Evolutionary conservation across 1,140 invertebrate genomes (phyloP).

Genomic region (Andrena cerasifolii): DNA sequence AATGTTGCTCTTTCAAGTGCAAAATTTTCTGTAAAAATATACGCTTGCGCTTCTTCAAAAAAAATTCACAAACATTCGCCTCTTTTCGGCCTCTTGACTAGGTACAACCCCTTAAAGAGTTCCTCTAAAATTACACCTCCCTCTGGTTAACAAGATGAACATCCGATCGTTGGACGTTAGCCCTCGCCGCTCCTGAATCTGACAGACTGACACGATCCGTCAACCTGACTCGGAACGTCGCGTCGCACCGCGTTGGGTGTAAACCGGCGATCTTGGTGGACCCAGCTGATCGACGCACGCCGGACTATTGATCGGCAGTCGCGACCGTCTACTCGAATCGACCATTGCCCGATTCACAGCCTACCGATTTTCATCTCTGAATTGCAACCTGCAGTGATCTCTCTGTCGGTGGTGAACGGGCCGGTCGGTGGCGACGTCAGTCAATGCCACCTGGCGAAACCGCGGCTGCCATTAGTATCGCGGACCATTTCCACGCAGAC

Average conservation of each 20-base stretch:
- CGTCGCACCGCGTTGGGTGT: too few species aligned
- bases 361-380: conserved; percentile 10
- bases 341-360: neutral
- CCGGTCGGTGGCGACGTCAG: neutral
- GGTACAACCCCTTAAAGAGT: too few species aligned
- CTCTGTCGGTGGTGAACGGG: neutral
- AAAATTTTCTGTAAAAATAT: too few species aligned
- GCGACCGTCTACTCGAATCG: conserved; percentile 3
- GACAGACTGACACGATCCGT: neutral
- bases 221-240: conserved; percentile 13
- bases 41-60: too few species aligned
- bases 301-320: neutral
- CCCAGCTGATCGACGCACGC: neutral
- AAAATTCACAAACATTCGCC: too few species aligned
- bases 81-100: too few species aligned
- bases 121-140: neutral
- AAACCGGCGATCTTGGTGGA: conserved; percentile 18
- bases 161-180: conserved; percentile 2
- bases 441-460: neutral
- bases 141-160: conserved; percentile 21
- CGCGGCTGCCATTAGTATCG: neutral
- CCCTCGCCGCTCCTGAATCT: too few species aligned
- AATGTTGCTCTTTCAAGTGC: too few species aligned
- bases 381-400: neutral
- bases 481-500: neutral